Base-by-base conservation (phyloP, 2,888 invertebrate genomes). In the Harpalus rufipes region DNA sequence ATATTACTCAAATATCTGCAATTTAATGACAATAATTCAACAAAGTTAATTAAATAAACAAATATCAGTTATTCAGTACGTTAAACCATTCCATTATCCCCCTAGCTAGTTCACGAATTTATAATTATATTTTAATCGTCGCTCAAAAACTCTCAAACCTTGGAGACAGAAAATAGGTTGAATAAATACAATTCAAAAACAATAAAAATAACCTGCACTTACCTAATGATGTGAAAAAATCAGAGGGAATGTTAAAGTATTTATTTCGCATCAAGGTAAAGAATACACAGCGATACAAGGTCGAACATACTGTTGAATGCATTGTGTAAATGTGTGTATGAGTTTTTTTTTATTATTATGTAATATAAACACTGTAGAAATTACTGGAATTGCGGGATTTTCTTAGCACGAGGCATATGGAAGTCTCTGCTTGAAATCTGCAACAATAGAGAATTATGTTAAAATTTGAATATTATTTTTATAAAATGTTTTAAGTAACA, bases 281-380 rank as follows among this genome's bases (percentile, higher is more conserved):
- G 78, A 78, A 58, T 68, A 68, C 78, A 78, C 78, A 78, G 8
- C 5, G 51, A 25, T 14, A 76, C 76, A 76, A 78, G 78, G 78
- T 78, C 78, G 32, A n/a, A 32, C 8, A 32, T 2, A 5, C 6
- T 32, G 32, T 32, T 32, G 14, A 32, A 56, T 78, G 78, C 32
- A 32, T n/a, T 78, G 25, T 56, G 18, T 56, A n/a, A 7, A 12
- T 74, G 44, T 61, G 10, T 25, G 63, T 68, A n/a, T 32, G 16
- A 10, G 25, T 51, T 61, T 21, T 51, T 61, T 21, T 21, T 79
- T 21, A 58, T 79, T 80, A 80, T 80, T 80, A 80, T 41, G 61
- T 61, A 80, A 80, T 18, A 39, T 32, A 32, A 32, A 32, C 32
- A 32, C 32, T 32, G 32, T 32, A 61, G 10, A 10, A 10, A 51